These are phyloP conservation scores for Otocyon megalotis DNA, from an alignment of 2,113 vertebrate species.

Conservation along the genomic window DNA sequence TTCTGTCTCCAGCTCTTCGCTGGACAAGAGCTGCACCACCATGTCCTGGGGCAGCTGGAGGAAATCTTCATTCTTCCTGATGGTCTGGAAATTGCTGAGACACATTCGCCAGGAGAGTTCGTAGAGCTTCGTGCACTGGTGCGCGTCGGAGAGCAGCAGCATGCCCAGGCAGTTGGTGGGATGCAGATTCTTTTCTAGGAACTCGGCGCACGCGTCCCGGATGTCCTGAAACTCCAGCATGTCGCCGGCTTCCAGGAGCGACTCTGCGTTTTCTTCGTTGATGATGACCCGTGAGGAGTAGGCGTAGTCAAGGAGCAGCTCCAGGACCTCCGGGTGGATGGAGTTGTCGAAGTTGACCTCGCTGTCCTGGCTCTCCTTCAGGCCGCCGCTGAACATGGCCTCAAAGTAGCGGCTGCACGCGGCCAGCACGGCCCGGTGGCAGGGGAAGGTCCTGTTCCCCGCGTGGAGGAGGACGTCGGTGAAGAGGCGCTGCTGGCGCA, in stretches of 20 bases:
- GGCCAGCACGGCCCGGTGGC: slow-evolving; percentile 90
- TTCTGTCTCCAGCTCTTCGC: slow-evolving; percentile 91
- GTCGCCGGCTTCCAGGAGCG: slow-evolving; percentile 89
- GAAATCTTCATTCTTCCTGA: slow-evolving; percentile 91
- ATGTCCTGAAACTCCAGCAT: slow-evolving; percentile 93
- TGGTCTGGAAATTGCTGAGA: slow-evolving; percentile 91
- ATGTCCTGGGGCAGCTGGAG: slow-evolving; percentile 91
- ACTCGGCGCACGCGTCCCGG: slow-evolving; percentile 91
- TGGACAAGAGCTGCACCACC: slow-evolving; percentile 90
- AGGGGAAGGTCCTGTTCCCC: slow-evolving; percentile 90
- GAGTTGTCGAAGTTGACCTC: slow-evolving; percentile 92
- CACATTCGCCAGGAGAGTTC: slow-evolving; percentile 93
- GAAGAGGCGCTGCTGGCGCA: slow-evolving; percentile 91
- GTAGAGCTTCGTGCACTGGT: slow-evolving; percentile 91
- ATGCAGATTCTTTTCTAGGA: slow-evolving; percentile 91
- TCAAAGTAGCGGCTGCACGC: slow-evolving; percentile 92
- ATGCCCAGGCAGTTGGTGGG: slow-evolving; percentile 92
- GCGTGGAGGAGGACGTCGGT: slow-evolving; percentile 91
- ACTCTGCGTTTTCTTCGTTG: slow-evolving; percentile 91
- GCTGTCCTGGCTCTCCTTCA: slow-evolving; percentile 91
- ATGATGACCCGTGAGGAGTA: slow-evolving; percentile 92
- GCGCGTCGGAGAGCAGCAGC: slow-evolving; percentile 90
- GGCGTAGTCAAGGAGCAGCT: slow-evolving; percentile 90
- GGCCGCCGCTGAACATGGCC: slow-evolving; percentile 91
- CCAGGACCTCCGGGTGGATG: slow-evolving; percentile 90